phyloP scores from a whole-genome alignment of 2,888 invertebrate species.

The Hypselothyrea guttata region DNA sequence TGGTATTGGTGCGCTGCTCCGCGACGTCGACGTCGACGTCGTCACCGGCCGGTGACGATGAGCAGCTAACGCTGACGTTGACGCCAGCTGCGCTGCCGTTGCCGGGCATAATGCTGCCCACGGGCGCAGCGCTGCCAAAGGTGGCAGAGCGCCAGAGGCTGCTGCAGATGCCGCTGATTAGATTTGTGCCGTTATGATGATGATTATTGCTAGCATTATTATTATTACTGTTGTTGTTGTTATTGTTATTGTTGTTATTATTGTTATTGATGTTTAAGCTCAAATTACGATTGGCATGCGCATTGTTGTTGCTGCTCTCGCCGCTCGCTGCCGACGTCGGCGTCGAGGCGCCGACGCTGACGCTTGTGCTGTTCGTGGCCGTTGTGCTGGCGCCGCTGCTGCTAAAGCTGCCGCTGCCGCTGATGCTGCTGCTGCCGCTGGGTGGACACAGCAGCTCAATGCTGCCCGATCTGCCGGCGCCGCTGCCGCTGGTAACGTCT shows the following conservation, averaged over 20 bases:
- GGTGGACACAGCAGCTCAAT: constrained; percentile 63
- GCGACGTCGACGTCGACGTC: constrained; percentile 47
- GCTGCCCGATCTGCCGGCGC: constrained; percentile 47
- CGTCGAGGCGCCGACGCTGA: constrained; percentile 49
- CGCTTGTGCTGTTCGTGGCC: constrained; percentile 61
- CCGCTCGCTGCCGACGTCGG: constrained; percentile 39
- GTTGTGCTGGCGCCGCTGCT: constrained; percentile 53
- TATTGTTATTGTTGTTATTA: constrained; percentile 35
- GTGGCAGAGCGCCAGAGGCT: constrained; percentile 79
- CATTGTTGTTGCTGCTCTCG: constrained; percentile 57
- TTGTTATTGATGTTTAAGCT: constrained; percentile 65
- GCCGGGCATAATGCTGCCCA: constrained; percentile 51
- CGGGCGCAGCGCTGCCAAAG: constrained; percentile 70
- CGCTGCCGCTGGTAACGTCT: constrained; percentile 25
- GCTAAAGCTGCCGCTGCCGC: constrained; percentile 57
- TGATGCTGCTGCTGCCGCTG: constrained; percentile 62
- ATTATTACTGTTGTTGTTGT: constrained; percentile 31
- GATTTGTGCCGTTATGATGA: constrained; percentile 45
- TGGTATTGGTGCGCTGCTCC: constrained; percentile 46
- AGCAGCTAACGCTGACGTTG: constrained; percentile 53
- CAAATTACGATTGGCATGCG: constrained; percentile 63
- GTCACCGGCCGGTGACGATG: constrained; percentile 55
- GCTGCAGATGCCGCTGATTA: constrained; percentile 74
- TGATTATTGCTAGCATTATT: constrained; percentile 30
- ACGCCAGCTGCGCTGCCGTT: constrained; percentile 33